Evolutionary conservation across 2,113 vertebrate genomes (phyloP).

Genomic region (Acinonyx jubatus): DNA sequence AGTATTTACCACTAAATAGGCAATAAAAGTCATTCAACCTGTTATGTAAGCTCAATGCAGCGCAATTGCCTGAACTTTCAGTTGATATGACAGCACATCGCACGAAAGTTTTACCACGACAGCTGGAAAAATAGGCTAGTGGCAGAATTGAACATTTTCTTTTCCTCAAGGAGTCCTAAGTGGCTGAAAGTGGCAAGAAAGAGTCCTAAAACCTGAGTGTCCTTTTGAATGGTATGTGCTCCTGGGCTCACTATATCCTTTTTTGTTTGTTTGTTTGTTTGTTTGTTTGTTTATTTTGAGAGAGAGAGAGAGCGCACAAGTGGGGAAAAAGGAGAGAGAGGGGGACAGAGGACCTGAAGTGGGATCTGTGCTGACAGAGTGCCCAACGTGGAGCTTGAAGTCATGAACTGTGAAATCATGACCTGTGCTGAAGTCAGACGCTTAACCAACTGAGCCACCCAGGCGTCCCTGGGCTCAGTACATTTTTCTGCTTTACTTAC

Average conservation of each 20-base stretch:
- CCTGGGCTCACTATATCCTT: background rate
- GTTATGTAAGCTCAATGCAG: background rate
- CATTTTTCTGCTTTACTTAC: too few relatives aligned
- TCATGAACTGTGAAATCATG: too few relatives aligned
- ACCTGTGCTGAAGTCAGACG: too few relatives aligned
- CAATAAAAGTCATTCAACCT: background rate
- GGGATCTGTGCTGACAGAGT: too few relatives aligned
- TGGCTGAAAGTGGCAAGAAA: background rate
- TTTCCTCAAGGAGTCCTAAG: background rate
- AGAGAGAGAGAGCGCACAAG: too few relatives aligned
- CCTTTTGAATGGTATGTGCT: background rate
- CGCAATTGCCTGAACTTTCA: background rate
- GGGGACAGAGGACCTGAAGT: too few relatives aligned
- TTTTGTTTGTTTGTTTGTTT: too few relatives aligned
- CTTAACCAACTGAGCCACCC: too few relatives aligned
- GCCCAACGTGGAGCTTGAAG: too few relatives aligned
- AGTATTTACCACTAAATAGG: background rate
- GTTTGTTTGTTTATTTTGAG: too few relatives aligned
- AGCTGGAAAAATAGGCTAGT: background rate
- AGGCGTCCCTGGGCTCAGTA: background rate
- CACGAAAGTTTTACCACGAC: background rate
- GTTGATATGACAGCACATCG: background rate
- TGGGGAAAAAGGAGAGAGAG: too few relatives aligned
- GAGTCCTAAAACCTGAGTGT: background rate
- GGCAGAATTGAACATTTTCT: background rate